These are phyloP conservation scores for Spizaetus ornatus DNA, from an alignment of 2,113 vertebrate genomes.

Conservation along the genomic window DNA sequence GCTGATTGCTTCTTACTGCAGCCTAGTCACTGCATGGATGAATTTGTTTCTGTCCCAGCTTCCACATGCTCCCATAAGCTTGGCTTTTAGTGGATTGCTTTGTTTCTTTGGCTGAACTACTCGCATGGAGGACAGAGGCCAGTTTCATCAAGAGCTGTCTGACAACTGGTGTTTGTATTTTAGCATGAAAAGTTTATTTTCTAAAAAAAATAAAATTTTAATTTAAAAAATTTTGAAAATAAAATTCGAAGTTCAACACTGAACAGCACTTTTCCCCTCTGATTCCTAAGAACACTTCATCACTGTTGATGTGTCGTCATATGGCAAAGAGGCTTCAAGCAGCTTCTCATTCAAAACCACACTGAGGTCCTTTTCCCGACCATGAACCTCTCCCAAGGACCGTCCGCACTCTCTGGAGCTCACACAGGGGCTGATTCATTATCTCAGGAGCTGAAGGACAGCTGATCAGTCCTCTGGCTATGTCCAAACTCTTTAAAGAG, in stretches of 20 bases:
- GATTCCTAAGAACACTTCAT: neutral
- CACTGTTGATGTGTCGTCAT: fast-evolving
- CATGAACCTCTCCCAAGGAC: neutral
- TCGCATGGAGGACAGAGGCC: neutral
- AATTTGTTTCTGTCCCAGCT: neutral
- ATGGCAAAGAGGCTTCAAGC: neutral
- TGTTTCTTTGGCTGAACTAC: neutral
- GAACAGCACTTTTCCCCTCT: neutral
- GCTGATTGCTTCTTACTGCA: neutral
- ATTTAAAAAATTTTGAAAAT: neutral
- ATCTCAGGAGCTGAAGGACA: neutral
- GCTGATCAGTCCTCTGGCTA: neutral
- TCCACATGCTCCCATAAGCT: neutral
- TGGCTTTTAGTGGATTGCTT: neutral
- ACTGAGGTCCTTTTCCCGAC: neutral
- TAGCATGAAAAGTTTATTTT: neutral
- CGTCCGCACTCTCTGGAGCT: neutral
- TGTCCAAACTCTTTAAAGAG: neutral
- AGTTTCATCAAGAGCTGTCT: neutral
- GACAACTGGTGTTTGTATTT: neutral
- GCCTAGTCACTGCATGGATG: neutral
- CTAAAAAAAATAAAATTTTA: neutral
- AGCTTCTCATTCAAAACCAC: neutral
- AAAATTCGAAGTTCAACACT: neutral
- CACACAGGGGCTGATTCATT: neutral